Base-by-base conservation (phyloP, 2,797 vertebrate genomes). In the Anableps anableps region DNA sequence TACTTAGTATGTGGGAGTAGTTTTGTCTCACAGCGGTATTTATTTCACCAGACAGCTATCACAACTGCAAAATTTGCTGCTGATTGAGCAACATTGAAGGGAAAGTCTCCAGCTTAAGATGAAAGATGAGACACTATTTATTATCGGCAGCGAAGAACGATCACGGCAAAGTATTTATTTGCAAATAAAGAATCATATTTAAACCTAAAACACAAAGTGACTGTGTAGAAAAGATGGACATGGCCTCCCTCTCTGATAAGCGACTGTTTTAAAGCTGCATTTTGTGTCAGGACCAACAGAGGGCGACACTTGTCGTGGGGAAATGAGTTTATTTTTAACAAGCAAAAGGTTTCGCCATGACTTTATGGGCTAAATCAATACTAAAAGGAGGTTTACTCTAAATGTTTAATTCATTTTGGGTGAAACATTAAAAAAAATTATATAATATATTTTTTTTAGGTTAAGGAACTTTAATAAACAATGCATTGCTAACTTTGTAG, bases 11-110 rank as follows among this genome's bases (percentile, higher is more conserved):
- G 60, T 66, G 51, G 71, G 41, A 62, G 1, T 50, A 26, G 11
- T 10, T 78, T 47, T 21, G 74, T 45, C 36, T 26, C 16, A 45
- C 41, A 1, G 29, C 0, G 45, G 38, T 70, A 36, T 31, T 55
- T 60, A 36, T 74, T 81, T 81, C 83, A 84, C 83, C 83, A 87
- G 80, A 89, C 78, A 41, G 68, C 66, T n/a, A 26, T 75, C 66
- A 72, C 71, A 13, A 3, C 66, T 58, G 23, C 34, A 68, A 36
- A 51, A 19, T 31, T 36, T 9, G 71, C 26, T 48, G 55, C 2
- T 75, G 51, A 9, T 72, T 38, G 1, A 14, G 58, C n/a, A 60
- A 31, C n/a, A 60, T 26, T 58, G 23, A 58, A 58, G 16, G 48
- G 48, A 50, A 17, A 50, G 48, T 58, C 26, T 3, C 26, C 53